Evolutionary conservation across 1,140 invertebrate genomes (phyloP).

Genomic region (Homalodisca vitripennis): DNA sequence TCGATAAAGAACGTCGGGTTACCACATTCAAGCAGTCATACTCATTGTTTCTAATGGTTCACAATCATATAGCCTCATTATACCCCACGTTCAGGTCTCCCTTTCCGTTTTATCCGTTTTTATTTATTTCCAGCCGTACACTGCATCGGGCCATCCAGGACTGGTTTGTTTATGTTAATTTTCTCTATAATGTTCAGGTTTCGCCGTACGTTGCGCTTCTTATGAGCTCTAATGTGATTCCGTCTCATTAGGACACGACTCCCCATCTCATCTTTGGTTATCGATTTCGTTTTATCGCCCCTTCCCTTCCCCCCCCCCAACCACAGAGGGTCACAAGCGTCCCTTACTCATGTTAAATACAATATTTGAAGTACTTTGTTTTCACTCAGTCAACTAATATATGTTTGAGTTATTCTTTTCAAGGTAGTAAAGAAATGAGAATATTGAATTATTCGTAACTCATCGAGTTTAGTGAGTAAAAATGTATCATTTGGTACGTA

Average conservation of each 20-base stretch:
- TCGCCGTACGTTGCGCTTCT: background rate
- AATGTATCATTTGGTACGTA: too few relatives aligned
- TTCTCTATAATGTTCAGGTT: constrained; percentile 4
- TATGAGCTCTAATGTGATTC: background rate
- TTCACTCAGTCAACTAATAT: too few relatives aligned
- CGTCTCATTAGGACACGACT: background rate
- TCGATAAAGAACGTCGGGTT: background rate
- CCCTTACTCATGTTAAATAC: background rate
- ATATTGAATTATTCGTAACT: too few relatives aligned
- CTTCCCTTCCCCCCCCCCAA: background rate
- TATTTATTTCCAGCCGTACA: constrained; percentile 16
- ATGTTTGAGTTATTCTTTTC: too few relatives aligned
- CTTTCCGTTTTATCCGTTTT: constrained; percentile 7
- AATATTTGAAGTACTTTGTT: background rate
- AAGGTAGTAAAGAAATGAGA: too few relatives aligned
- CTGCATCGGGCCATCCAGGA: constrained; percentile 2
- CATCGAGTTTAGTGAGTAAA: too few relatives aligned
- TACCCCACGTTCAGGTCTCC: background rate
- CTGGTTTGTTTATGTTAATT: constrained; percentile 27
- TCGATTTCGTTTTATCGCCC: constrained; percentile 5
- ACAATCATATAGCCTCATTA: background rate
- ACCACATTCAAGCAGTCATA: background rate
- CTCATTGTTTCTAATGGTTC: background rate
- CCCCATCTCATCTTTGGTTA: background rate
- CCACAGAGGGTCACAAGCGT: too few relatives aligned